phyloP scores from a whole-genome alignment of 2,888 invertebrate species.

The Drosophila algonquin region DNA sequence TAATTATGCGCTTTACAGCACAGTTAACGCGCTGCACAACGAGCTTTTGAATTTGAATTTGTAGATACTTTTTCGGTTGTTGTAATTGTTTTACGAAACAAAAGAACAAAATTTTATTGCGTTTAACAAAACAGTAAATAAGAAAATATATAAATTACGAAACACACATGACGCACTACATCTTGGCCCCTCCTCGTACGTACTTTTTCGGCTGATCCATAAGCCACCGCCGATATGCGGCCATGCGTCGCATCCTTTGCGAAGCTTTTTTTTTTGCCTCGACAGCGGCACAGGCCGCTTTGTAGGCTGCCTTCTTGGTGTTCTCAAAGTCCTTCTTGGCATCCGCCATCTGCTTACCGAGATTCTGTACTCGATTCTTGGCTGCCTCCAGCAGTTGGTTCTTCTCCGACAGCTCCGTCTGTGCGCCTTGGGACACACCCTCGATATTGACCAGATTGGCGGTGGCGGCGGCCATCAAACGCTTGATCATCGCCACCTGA shows the following conservation, averaged over 20 bases:
- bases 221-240: constrained; percentile 6
- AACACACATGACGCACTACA: neutral
- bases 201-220: neutral
- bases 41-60: neutral
- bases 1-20: no score
- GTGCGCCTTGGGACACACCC: constrained; percentile 86
- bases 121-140: neutral
- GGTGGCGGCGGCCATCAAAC: constrained; percentile 85
- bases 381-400: constrained; percentile 89
- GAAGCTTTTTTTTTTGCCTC: constrained; percentile 87
- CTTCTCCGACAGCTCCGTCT: constrained; percentile 88
- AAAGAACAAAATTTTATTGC: no score
- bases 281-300: constrained; percentile 88
- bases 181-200: neutral
- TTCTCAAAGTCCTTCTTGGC: constrained; percentile 87
- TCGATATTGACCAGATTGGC: constrained; percentile 87
- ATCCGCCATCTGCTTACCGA: constrained; percentile 86
- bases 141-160: neutral
- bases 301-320: constrained; percentile 89
- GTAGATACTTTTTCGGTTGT: neutral
- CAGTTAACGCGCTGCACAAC: no score
- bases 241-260: constrained; percentile 39
- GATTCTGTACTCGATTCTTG: constrained; percentile 86
- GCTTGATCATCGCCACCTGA: constrained; percentile 85
- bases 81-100: no score